Conservation (phyloP, 2,888 invertebrate species). For the Charanyca ferruginea region DNA sequence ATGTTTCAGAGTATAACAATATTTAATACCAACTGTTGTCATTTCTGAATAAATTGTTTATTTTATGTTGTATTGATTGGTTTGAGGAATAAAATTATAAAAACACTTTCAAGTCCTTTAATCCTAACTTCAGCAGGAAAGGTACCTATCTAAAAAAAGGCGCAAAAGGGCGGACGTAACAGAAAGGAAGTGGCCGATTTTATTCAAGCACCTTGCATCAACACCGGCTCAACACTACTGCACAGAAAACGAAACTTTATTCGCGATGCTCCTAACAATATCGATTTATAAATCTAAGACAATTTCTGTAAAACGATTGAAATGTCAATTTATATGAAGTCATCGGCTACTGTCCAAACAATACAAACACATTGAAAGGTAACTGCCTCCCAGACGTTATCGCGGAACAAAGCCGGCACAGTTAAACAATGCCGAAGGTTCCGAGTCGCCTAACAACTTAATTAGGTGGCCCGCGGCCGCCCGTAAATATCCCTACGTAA, state of each 20-base stretch:
- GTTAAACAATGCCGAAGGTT: conserved; percentile 87
- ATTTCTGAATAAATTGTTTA: not conserved
- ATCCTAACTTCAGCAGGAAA: conserved; percentile 21
- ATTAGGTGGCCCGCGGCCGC: conserved; percentile 89
- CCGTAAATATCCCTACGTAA: conserved; percentile 90
- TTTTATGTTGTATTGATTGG: not conserved
- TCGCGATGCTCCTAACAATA: conserved; percentile 23
- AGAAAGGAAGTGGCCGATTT: conserved; percentile 76
- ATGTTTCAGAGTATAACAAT: not conserved
- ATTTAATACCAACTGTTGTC: not conserved
- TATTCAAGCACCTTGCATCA: conserved; percentile 61
- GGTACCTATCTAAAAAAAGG: conserved; percentile 40
- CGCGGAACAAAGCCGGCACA: conserved; percentile 80
- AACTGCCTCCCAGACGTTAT: conserved; percentile 81
- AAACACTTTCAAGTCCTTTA: not conserved
- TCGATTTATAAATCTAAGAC: conserved; percentile 25
- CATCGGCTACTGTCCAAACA: conserved; percentile 84
- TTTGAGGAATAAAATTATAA: too few species aligned
- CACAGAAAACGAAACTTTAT: conserved; percentile 48
- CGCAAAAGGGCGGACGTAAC: conserved; percentile 61
- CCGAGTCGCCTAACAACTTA: conserved; percentile 89
- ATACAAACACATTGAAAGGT: conserved; percentile 78
- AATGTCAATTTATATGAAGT: conserved; percentile 71
- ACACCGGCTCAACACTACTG: conserved; percentile 32
- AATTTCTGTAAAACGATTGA: conserved; percentile 53